These are phyloP conservation scores for Tauraco erythrolophus DNA, from an alignment of 2,113 vertebrate genomes.

Conservation along the genomic window DNA sequence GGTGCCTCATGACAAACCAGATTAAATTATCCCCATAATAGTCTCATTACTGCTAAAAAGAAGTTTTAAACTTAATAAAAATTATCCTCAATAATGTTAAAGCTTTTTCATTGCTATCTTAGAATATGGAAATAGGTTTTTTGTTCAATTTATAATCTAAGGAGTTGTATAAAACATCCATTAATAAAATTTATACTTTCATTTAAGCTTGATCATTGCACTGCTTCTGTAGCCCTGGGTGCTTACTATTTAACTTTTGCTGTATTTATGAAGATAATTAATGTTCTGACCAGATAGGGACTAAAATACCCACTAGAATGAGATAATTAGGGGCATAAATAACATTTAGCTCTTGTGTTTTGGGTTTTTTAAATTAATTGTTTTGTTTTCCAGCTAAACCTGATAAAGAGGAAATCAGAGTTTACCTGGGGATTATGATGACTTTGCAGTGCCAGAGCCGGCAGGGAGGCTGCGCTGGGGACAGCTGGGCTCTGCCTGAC, in stretches of 20 bases:
- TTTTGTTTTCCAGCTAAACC: slow-evolving; percentile 66
- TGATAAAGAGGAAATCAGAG: slow-evolving; percentile 31
- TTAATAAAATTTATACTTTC: slow-evolving; percentile 85
- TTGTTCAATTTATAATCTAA: slow-evolving; percentile 83
- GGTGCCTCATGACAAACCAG: slow-evolving; percentile 81
- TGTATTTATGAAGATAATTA: slow-evolving; percentile 86
- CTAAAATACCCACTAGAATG: slow-evolving; percentile 80
- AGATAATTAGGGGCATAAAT: slow-evolving; percentile 81
- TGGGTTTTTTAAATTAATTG: slow-evolving; percentile 72
- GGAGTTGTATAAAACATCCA: slow-evolving; percentile 75
- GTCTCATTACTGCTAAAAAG: slow-evolving; percentile 77
- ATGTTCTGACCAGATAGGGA: slow-evolving; percentile 75
- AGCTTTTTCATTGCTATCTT: slow-evolving; percentile 70
- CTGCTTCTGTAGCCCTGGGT: slow-evolving; percentile 70
- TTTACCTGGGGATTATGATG: background rate
- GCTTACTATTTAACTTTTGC: slow-evolving; percentile 82
- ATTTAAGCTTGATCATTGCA: slow-evolving; percentile 79
- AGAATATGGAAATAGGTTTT: slow-evolving; percentile 73
- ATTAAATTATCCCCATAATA: slow-evolving; percentile 83
- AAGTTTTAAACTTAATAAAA: slow-evolving; percentile 80
- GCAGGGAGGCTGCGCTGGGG: accelerated
- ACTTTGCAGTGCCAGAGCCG: background rate
- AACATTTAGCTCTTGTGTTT: slow-evolving; percentile 63
- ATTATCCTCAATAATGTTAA: slow-evolving; percentile 75
- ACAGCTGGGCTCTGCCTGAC: accelerated